These are phyloP conservation scores for Stratiolaelaps scimitus DNA, from an alignment of 1,140 invertebrate species.

Conservation along the genomic window DNA sequence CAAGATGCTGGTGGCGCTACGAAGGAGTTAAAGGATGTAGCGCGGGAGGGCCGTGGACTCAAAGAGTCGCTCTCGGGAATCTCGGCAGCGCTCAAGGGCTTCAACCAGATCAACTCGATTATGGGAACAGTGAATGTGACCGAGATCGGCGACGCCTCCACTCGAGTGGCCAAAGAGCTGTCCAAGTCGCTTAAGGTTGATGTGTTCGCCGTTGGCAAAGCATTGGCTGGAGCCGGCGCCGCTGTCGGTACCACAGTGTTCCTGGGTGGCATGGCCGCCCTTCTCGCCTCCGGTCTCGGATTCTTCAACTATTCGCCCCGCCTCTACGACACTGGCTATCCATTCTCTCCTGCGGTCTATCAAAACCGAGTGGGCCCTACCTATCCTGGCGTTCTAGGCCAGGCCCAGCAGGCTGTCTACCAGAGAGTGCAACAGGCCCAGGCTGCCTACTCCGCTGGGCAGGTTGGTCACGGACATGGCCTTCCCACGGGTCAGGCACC, in stretches of 20 bases:
- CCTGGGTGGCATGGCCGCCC: conserved; percentile 14
- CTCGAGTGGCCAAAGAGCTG: conserved; percentile 11
- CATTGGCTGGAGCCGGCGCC: conserved; percentile 9
- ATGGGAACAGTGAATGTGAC: conserved; percentile 1
- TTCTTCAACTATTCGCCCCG: conserved; percentile 26
- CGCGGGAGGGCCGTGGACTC: conserved; percentile 14
- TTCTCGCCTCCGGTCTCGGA: conserved; percentile 12
- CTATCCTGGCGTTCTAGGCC: conserved; percentile 20
- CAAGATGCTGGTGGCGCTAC: background rate
- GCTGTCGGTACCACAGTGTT: conserved; percentile 20
- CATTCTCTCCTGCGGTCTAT: background rate
- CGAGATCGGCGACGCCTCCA: conserved; percentile 15
- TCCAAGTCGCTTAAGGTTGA: conserved; percentile 24
- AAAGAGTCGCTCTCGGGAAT: conserved; percentile 24
- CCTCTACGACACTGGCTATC: conserved; percentile 8
- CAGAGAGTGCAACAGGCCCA: conserved; percentile 23
- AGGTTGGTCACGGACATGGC: background rate
- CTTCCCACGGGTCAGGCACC: background rate
- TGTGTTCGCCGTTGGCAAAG: conserved; percentile 23
- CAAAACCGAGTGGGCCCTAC: conserved; percentile 10
- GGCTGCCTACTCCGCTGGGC: background rate
- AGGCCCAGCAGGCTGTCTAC: conserved; percentile 22
- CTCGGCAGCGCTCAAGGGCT: conserved; percentile 14
- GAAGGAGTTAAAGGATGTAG: background rate
- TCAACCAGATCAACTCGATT: conserved; percentile 26